These are phyloP conservation scores for Xylota sylvarum DNA, from an alignment of 2,888 invertebrate genomes.

Conservation along the genomic window DNA sequence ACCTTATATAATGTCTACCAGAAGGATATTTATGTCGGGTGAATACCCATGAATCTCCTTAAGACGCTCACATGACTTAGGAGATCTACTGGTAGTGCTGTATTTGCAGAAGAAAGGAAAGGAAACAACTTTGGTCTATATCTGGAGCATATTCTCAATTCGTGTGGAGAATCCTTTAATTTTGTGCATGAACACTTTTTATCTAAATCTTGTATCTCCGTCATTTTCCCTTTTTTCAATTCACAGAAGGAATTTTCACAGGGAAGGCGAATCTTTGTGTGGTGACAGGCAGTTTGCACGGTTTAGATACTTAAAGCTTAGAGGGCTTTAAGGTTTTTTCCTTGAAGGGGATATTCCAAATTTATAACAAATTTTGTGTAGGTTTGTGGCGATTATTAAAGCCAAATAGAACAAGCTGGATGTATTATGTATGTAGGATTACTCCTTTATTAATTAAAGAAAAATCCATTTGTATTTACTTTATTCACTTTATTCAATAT, in stretches of 20 bases:
- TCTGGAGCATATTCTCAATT: slow-evolving; percentile 33
- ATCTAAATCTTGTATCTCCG: slow-evolving; percentile 50
- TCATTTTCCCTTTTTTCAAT: slow-evolving; percentile 23
- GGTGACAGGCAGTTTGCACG: not conserved
- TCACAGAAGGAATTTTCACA: not conserved
- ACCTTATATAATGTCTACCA: slow-evolving; percentile 39
- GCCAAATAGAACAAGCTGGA: no score
- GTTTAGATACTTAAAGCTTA: no score
- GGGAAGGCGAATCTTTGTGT: slow-evolving; percentile 27
- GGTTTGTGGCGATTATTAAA: no score
- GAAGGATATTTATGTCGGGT: slow-evolving; percentile 64
- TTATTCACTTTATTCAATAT: no score
- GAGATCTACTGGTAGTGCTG: slow-evolving; percentile 50
- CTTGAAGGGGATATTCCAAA: no score
- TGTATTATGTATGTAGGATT: no score
- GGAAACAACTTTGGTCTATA: not conserved
- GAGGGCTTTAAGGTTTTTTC: no score
- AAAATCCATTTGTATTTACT: no score
- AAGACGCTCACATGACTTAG: slow-evolving; percentile 64
- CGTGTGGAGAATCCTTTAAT: slow-evolving; percentile 66
- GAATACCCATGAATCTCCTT: slow-evolving; percentile 59
- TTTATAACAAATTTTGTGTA: no score
- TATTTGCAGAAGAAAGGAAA: slow-evolving; percentile 14
- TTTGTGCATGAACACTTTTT: slow-evolving; percentile 68
- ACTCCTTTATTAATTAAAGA: no score